Percentiles rank a stretch among this genome's conserved stretches.
Conservation (phyloP, 2,797 vertebrate genomes). For the Chaenodraco wilsoni region DNA sequence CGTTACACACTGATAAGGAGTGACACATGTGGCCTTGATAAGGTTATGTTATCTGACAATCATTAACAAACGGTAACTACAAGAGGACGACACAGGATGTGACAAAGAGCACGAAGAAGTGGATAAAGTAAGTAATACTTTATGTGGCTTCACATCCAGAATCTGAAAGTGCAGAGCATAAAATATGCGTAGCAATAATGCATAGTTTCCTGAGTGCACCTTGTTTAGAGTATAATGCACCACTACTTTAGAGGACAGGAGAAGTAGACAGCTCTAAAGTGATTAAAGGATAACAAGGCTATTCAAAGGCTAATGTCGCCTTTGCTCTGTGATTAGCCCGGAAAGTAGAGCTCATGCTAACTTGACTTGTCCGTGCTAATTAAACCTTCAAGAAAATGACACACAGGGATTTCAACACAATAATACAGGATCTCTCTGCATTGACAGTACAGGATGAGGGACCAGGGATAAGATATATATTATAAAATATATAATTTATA, state of each 20-base stretch:
- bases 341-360: constrained; percentile 33
- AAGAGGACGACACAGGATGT: constrained; percentile 14
- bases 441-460: background rate
- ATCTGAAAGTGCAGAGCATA: constrained; percentile 24
- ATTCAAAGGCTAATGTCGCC: constrained; percentile 49
- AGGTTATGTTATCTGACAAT: constrained; percentile 70
- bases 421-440: background rate
- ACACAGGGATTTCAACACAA: background rate
- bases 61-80: constrained; percentile 48
- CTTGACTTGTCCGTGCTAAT: constrained; percentile 5
- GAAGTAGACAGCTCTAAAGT: constrained; percentile 41
- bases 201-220: constrained; percentile 10
- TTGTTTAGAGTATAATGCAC: constrained; percentile 2
- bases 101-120: background rate
- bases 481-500: background rate
- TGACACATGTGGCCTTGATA: constrained; percentile 67
- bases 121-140: background rate
- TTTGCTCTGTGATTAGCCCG: constrained; percentile 42
- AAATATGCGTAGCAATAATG: constrained; percentile 42
- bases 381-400: background rate
- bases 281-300: constrained; percentile 53
- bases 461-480: background rate
- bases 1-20: constrained; percentile 58
- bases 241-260: constrained; percentile 3
- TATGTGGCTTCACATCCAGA: background rate